Conservation (phyloP, 2,888 invertebrate species). For the Portevinia maculata region DNA sequence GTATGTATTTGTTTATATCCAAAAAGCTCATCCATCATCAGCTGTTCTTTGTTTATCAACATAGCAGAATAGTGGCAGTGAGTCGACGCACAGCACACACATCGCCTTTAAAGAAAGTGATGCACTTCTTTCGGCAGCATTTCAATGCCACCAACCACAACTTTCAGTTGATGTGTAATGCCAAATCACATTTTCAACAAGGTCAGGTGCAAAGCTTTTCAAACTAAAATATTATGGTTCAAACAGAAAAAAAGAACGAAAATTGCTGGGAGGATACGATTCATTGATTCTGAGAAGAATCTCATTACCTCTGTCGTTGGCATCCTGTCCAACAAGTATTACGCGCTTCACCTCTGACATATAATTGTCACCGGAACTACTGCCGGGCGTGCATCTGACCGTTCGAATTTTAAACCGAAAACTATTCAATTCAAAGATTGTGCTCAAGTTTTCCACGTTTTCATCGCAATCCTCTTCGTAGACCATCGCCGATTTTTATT, state of each 20-base stretch:
- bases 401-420: slow-evolving; percentile 77
- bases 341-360: slow-evolving; percentile 82
- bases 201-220: slow-evolving; percentile 60
- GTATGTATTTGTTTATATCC: neutral
- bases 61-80: slow-evolving; percentile 4
- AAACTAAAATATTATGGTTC: neutral
- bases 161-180: slow-evolving; percentile 23
- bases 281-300: neutral
- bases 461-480: slow-evolving; percentile 76
- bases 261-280: neutral
- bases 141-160: slow-evolving; percentile 37
- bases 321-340: slow-evolving; percentile 76
- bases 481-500: slow-evolving; percentile 51
- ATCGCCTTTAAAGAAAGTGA: neutral
- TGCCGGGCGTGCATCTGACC: slow-evolving; percentile 78
- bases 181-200: slow-evolving; percentile 38
- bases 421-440: slow-evolving; percentile 76
- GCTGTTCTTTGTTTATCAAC: slow-evolving; percentile 64
- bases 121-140: slow-evolving; percentile 19
- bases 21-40: slow-evolving; percentile 40
- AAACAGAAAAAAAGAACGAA: neutral
- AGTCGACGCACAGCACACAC: neutral
- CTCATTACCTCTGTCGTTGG: slow-evolving; percentile 75
- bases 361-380: slow-evolving; percentile 81
- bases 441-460: slow-evolving; percentile 78